Percentiles rank a stretch among this genome's conserved stretches.
Conservation (phyloP, 2,113 vertebrate species). For the Felis catus region DNA sequence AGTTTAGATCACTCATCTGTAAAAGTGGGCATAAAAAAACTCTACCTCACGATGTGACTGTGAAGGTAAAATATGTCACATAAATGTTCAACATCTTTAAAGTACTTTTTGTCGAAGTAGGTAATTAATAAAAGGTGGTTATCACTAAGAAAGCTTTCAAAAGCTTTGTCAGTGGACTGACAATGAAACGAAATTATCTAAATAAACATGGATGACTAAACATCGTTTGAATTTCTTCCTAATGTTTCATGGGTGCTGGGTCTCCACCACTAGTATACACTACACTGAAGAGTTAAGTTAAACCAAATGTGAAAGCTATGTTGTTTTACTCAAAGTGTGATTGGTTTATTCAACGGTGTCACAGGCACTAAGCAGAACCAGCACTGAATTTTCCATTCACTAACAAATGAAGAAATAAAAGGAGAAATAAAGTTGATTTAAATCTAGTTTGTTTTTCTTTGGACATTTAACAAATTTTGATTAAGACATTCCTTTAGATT, state of each 20-base stretch:
- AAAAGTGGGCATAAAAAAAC: background rate
- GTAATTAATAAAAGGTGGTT: constrained; percentile 5
- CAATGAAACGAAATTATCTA: background rate
- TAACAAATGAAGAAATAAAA: background rate
- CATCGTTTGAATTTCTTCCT: background rate
- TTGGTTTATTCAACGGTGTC: constrained; percentile 3
- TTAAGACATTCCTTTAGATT: constrained; percentile 27
- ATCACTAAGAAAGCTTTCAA: background rate
- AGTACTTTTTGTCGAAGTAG: background rate
- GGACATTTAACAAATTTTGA: background rate
- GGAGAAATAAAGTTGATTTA: background rate
- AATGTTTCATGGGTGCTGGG: background rate
- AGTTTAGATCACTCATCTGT: background rate
- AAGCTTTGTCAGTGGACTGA: background rate
- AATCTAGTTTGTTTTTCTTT: background rate
- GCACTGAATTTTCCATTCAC: background rate
- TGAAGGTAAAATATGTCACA: background rate
- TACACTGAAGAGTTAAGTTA: background rate
- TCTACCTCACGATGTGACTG: background rate
- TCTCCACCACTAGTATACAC: background rate
- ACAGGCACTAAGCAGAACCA: background rate
- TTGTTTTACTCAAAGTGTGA: background rate
- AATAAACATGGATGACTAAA: background rate
- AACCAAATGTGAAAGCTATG: background rate
- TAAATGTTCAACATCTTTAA: constrained; percentile 10